These are phyloP conservation scores for Neofelis nebulosa DNA, from an alignment of 2,113 vertebrate species.

Conservation along the genomic window DNA sequence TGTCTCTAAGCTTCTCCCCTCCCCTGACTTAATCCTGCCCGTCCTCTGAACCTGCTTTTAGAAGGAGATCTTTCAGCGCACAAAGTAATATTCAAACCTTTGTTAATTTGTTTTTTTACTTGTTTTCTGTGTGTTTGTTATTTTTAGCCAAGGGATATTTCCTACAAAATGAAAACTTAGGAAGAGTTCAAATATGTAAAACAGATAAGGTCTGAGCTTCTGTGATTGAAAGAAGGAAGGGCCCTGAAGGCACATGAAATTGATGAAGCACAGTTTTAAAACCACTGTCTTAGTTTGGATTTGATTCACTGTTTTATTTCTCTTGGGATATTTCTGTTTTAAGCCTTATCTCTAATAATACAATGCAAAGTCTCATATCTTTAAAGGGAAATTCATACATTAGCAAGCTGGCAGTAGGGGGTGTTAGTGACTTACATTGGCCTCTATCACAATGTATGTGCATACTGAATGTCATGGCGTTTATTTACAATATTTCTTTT, in stretches of 20 bases:
- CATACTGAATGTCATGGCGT: not conserved
- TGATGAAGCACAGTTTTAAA: conserved; percentile 31
- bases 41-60: not conserved
- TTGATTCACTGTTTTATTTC: conserved; percentile 29
- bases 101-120: not conserved
- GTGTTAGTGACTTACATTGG: not conserved
- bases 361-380: not conserved
- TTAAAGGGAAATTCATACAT: conserved; percentile 12
- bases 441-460: not conserved
- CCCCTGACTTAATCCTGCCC: not conserved
- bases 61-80: not conserved
- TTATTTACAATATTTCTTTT: not conserved
- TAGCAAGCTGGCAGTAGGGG: not conserved
- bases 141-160: conserved; percentile 45
- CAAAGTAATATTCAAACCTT: not conserved
- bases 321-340: conserved; percentile 48
- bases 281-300: not conserved
- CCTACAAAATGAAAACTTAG: conserved; percentile 1
- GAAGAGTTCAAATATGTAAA: conserved; percentile 12
- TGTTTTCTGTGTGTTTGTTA: conserved; percentile 7
- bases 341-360: conserved; percentile 38
- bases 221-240: not conserved
- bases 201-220: not conserved
- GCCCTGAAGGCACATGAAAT: not conserved
- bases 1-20: not conserved